phyloP scores from a whole-genome alignment of 1,140 invertebrate species.

The Muscidifurax raptorellus region DNA sequence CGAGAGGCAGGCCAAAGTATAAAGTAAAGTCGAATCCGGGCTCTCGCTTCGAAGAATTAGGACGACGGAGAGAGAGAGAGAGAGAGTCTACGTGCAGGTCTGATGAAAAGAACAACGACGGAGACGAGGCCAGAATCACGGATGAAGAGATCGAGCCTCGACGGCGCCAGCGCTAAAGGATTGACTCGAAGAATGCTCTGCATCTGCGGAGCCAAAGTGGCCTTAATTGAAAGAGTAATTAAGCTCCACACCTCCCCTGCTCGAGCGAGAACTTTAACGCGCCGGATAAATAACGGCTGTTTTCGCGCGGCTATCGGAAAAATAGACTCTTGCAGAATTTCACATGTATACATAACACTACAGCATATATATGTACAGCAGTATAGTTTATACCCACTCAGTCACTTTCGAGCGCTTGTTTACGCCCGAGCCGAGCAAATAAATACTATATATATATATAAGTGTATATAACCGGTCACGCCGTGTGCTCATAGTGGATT shows the following conservation, averaged over 20 bases:
- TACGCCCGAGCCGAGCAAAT: too few relatives aligned
- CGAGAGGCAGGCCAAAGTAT: background rate
- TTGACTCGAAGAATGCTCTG: slow-evolving; percentile 2
- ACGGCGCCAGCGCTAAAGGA: background rate
- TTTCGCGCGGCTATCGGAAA: background rate
- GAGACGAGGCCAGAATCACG: background rate
- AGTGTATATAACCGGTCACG: background rate
- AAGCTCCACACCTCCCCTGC: too few relatives aligned
- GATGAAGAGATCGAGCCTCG: slow-evolving; percentile 20
- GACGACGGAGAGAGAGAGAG: background rate
- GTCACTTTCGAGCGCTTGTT: too few relatives aligned
- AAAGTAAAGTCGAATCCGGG: background rate
- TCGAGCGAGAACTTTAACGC: background rate
- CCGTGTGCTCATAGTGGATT: background rate
- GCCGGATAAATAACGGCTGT: slow-evolving; percentile 21
- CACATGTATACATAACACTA: too few relatives aligned
- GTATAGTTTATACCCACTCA: too few relatives aligned
- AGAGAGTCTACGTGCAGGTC: background rate
- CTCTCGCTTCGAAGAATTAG: slow-evolving; percentile 5
- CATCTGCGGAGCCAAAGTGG: slow-evolving; percentile 24
- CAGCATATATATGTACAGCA: too few relatives aligned
- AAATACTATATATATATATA: too few relatives aligned
- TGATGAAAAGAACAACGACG: background rate
- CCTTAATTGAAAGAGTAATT: slow-evolving; percentile 47
- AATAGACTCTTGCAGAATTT: background rate